A percentile compares a stretch with the other conserved stretches of the same genome.
Conservation (phyloP, 1,140 invertebrate genomes). For the Venustaconcha ellipsiformis region DNA sequence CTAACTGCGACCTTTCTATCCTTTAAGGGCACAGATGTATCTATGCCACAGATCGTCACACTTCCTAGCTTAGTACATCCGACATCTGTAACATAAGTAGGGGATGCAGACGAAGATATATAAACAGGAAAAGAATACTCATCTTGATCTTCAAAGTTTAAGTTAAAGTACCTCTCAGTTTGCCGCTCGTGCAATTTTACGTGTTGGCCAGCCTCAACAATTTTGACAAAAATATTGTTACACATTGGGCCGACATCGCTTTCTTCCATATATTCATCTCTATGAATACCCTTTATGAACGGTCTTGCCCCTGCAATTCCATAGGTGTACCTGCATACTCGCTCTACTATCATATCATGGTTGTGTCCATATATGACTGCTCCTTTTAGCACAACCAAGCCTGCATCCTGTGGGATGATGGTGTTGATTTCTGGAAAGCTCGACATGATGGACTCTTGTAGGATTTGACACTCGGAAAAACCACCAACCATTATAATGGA, state of each 20-base stretch:
- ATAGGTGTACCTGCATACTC: slow-evolving; percentile 19
- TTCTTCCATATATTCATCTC: not conserved
- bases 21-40: not conserved
- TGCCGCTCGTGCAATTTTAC: not conserved
- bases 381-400: slow-evolving; percentile 25
- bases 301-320: slow-evolving; percentile 14
- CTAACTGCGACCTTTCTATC: not conserved
- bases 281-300: slow-evolving; percentile 26
- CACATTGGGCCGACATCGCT: not conserved
- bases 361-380: slow-evolving; percentile 29
- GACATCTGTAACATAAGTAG: not conserved
- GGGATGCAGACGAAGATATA: not conserved
- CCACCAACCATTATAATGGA: slow-evolving; percentile 15
- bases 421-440: slow-evolving; percentile 19
- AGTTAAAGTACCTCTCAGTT: not conserved
- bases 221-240: not conserved
- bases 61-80: not conserved
- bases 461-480: slow-evolving; percentile 25
- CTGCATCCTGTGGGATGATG: slow-evolving; percentile 21
- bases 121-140: not conserved
- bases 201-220: not conserved
- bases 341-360: slow-evolving; percentile 3
- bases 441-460: slow-evolving; percentile 27
- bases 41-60: not conserved
- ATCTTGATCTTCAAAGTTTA: not conserved